These are phyloP conservation scores for Danio aesculapii DNA, from an alignment of 2,797 vertebrate species.

Conservation along the genomic window DNA sequence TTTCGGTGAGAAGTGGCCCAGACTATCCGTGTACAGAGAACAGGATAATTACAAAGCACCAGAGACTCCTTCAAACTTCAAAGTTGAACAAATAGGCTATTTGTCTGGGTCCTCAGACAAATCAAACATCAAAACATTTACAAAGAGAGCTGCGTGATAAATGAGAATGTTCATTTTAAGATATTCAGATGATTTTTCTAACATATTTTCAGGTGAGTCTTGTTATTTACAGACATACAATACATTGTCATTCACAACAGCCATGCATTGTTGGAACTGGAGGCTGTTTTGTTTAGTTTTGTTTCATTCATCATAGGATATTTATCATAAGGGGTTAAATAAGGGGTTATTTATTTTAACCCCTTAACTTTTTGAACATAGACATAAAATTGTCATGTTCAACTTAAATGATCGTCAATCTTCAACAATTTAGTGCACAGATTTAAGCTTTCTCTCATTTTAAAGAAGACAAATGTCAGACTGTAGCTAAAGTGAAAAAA, in stretches of 20 bases:
- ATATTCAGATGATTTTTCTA: neutral
- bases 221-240: neutral
- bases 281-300: neutral
- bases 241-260: neutral
- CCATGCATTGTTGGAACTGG: neutral
- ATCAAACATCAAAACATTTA: neutral
- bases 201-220: neutral
- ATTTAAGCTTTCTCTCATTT: no score
- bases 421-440: no score
- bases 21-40: neutral
- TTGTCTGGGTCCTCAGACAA: neutral
- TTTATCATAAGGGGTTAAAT: neutral
- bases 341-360: no score
- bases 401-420: no score
- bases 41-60: neutral
- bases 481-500: no score
- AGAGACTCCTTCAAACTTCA: slow-evolving; percentile 1
- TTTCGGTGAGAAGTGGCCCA: neutral
- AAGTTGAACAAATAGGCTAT: slow-evolving; percentile 12
- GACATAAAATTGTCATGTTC: no score
- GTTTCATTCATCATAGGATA: neutral
- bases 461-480: no score
- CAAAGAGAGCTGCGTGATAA: neutral
- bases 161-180: neutral
- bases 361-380: no score